Evolutionary conservation across 2,113 vertebrate species (phyloP).

Genomic region (Seriola rivoliana): DNA sequence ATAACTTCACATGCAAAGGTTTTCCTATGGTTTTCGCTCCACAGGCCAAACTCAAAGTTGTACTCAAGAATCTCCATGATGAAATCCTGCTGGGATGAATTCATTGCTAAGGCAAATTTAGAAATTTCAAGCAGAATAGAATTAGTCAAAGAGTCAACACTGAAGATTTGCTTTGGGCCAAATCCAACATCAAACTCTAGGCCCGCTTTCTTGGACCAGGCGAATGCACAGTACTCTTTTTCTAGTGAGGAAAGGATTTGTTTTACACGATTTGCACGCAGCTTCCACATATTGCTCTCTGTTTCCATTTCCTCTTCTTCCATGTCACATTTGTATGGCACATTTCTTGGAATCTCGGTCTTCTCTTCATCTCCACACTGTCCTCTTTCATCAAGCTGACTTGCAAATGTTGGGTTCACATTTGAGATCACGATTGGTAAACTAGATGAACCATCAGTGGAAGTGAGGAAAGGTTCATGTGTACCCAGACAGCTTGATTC

Average conservation of each 20-base stretch:
- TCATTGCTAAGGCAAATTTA: constrained; percentile 44
- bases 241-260: constrained; percentile 14
- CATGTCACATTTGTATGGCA: background rate
- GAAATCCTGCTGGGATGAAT: constrained; percentile 47
- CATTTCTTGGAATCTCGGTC: background rate
- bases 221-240: constrained; percentile 7
- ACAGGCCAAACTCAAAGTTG: constrained; percentile 34
- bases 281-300: constrained; percentile 28
- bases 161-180: constrained; percentile 31
- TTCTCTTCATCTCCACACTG: background rate
- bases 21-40: constrained; percentile 1
- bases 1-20: constrained; percentile 17
- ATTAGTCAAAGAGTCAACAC: background rate
- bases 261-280: constrained; percentile 31
- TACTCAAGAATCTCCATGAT: constrained; percentile 59
- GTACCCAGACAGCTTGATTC: background rate
- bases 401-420: background rate
- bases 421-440: background rate
- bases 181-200: constrained; percentile 53
- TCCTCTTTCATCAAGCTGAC: background rate
- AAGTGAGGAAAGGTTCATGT: background rate
- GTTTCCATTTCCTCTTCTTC: constrained; percentile 12
- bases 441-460: background rate
- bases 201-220: accelerated
- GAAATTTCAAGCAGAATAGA: constrained; percentile 16